Conservation (phyloP, 2,888 invertebrate genomes). For the Microplitis manilae region DNA sequence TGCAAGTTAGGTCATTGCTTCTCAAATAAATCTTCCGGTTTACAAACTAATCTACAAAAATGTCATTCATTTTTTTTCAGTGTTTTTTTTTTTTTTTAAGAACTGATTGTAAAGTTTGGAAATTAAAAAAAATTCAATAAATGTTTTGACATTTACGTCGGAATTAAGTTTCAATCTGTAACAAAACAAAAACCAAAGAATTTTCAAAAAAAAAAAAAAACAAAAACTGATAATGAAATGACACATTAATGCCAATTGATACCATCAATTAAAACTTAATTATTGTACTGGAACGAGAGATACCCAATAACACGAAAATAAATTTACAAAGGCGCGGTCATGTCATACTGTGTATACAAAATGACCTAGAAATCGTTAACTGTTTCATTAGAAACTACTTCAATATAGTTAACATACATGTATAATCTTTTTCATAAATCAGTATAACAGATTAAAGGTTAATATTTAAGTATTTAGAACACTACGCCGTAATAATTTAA, state of each 20-base stretch:
- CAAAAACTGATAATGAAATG: not conserved
- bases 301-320: conserved; percentile 46
- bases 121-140: not conserved
- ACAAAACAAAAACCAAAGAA: not conserved
- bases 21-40: conserved; percentile 24
- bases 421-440: not conserved
- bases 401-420: not conserved
- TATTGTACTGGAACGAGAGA: conserved; percentile 26
- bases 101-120: not conserved
- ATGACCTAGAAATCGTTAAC: conserved; percentile 2
- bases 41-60: not conserved
- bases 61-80: not conserved
- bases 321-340: conserved; percentile 46
- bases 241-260: conserved; percentile 22
- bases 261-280: conserved; percentile 32
- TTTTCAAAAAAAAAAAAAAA: not conserved
- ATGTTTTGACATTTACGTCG: not conserved
- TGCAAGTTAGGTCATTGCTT: conserved; percentile 27
- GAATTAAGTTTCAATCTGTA: no score
- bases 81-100: conserved; percentile 23
- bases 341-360: conserved; percentile 8
- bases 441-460: not conserved
- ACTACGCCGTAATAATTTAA: not conserved
- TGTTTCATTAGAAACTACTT: not conserved
- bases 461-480: not conserved